Base-by-base conservation (phyloP, 1,140 invertebrate genomes). In the Trachelipus rathkii region DNA sequence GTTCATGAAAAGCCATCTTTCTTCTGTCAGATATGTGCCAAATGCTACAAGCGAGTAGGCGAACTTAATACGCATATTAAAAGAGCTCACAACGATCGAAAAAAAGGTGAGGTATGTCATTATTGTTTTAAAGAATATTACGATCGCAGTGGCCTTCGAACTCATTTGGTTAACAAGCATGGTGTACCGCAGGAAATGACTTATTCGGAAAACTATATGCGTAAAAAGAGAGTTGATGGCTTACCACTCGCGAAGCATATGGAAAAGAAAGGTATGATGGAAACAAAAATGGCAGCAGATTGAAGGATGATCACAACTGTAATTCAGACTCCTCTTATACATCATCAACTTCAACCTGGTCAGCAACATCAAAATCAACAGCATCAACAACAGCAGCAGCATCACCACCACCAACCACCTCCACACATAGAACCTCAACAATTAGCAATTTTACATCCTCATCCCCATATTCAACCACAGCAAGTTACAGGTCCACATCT, bases 1-100 rank as follows among this genome's bases (percentile, higher is more conserved):
- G 75, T 81, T 77, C 80, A 81, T 53, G 77, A 81, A 19, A 81
- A 81, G 21, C 80, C 80, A n/a, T 77, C 80, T n/a, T 81, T 81
- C 72, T 81, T 75, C 43, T 81, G 80, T 71, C 80, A 81, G 46
- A 73, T 78, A 53, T 81, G 80, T 77, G 78, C 76, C 69, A 81
- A 81, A 76, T 79, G 80, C 74, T 81, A 81, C 67, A 81, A 81
- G 66, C 68, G 80, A 24, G 80, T 81, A 33, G 80, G 80, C 43
- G 80, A 81, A 45, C 73, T 81, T 19, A 81, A 81, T 72, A 81
- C 80, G 44, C 80, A 81, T 71, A 78, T 81, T 60, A 81, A 81
- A 53, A 53, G 80, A 44, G 80, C 78, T 23, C 80, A 81, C 74
- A 81, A 81, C 74, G 80, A 81, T 50, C 75, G 80, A 73, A 78